Evolutionary conservation across 2,888 invertebrate genomes (phyloP).

Genomic region (Doris montereyensis): DNA sequence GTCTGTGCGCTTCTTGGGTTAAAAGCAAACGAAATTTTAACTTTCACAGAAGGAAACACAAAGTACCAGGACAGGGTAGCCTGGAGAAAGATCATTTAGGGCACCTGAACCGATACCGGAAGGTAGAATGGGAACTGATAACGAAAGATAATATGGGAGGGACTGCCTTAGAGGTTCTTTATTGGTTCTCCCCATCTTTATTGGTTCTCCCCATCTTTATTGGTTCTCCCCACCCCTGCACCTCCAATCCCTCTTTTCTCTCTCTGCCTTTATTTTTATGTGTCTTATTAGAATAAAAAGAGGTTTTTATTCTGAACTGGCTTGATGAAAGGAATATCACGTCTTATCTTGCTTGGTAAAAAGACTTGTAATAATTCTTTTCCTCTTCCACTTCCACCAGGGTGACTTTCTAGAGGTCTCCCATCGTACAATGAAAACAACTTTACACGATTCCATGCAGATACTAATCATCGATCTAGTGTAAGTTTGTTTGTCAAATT

Average conservation of each 20-base stretch:
- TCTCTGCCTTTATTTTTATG: background rate
- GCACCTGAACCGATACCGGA: too few relatives aligned
- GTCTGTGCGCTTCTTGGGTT: too few relatives aligned
- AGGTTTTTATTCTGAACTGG: background rate
- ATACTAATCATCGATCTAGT: conserved; percentile 75
- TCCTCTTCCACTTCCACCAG: conserved; percentile 52
- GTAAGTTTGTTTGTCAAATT: conserved; percentile 56
- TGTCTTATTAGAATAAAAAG: background rate
- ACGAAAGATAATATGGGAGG: too few relatives aligned
- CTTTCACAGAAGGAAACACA: too few relatives aligned
- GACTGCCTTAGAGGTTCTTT: too few relatives aligned
- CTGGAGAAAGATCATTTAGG: too few relatives aligned
- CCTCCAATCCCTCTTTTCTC: background rate
- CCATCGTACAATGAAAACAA: conserved; percentile 93
- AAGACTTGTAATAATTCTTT: background rate
- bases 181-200: too few relatives aligned
- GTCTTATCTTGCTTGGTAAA: background rate
- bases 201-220: too few relatives aligned
- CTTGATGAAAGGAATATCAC: background rate
- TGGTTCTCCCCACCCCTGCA: too few relatives aligned
- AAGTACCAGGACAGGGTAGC: too few relatives aligned
- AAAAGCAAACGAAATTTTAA: too few relatives aligned
- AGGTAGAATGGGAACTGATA: too few relatives aligned
- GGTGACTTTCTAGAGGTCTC: conserved; percentile 90
- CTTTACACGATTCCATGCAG: conserved; percentile 91